Conservation (phyloP, 2,888 invertebrate genomes). For the Trachelus iudaicus region DNA sequence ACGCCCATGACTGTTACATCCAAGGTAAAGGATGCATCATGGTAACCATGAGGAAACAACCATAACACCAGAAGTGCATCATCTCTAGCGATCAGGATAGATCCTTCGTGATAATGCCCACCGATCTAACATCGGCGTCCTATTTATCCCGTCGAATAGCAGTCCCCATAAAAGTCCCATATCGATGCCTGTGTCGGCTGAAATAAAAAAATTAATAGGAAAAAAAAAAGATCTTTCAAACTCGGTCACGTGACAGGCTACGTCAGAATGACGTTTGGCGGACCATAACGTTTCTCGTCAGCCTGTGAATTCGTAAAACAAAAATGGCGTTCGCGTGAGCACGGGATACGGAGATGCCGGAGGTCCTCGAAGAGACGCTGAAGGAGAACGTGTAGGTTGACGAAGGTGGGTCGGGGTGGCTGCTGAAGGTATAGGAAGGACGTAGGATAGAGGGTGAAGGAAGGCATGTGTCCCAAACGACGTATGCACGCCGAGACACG, state of each 20-base stretch:
- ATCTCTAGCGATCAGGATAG: slow-evolving; percentile 26
- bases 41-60: slow-evolving; percentile 32
- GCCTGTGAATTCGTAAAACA: slow-evolving; percentile 60
- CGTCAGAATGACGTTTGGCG: slow-evolving; percentile 14
- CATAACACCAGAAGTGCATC: slow-evolving; percentile 44
- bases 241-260: slow-evolving; percentile 16
- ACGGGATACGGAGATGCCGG: slow-evolving; percentile 10
- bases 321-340: slow-evolving; percentile 33
- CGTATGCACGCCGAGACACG: slow-evolving; percentile 65
- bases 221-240: not conserved
- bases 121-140: slow-evolving; percentile 11
- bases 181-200: too few relatives aligned
- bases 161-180: too few relatives aligned
- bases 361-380: slow-evolving; percentile 6
- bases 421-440: slow-evolving; percentile 4
- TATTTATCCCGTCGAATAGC: too few relatives aligned
- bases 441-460: slow-evolving; percentile 31
- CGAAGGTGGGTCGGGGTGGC: slow-evolving; percentile 17
- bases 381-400: slow-evolving; percentile 11
- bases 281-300: slow-evolving; percentile 34
- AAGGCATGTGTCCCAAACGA: slow-evolving; percentile 63
- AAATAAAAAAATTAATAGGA: too few relatives aligned
- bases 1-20: too few relatives aligned
- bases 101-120: slow-evolving; percentile 47
- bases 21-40: too few relatives aligned